phyloP scores from a whole-genome alignment of 2,888 invertebrate genomes.

The Campoplex capitator region DNA sequence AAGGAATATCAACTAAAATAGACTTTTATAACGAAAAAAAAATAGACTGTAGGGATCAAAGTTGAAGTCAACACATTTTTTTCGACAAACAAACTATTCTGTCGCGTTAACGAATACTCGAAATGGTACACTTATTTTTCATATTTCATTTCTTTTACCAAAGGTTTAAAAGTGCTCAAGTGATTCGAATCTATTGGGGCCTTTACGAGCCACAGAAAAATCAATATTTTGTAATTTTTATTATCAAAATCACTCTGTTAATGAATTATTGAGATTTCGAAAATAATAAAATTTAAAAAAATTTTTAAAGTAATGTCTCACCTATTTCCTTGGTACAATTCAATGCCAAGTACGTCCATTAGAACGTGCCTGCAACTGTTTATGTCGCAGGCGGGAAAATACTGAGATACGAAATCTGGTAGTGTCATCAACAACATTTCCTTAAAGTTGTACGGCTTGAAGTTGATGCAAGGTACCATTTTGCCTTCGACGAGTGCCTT shows the following conservation, averaged over 20 bases:
- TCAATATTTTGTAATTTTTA: neutral
- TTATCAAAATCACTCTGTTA: too few species aligned
- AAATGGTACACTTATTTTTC: too few species aligned
- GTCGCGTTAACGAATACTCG: too few species aligned
- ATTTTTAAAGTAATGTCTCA: conserved; percentile 84
- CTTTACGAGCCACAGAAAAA: neutral
- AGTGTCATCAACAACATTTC: conserved; percentile 92
- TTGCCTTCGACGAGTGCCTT: conserved; percentile 92
- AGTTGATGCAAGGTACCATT: conserved; percentile 94
- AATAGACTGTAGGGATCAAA: too few species aligned
- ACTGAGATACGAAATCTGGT: conserved; percentile 92
- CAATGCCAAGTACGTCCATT: conserved; percentile 91
- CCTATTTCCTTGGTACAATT: conserved; percentile 93
- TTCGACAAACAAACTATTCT: too few species aligned
- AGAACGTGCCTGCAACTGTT: conserved; percentile 92
- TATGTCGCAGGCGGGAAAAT: conserved; percentile 91
- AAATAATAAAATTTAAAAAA: conserved; percentile 3
- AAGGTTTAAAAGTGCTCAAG: too few species aligned
- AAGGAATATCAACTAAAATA: too few species aligned
- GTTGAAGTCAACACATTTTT: too few species aligned
- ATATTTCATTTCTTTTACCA: too few species aligned
- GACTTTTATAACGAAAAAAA: too few species aligned
- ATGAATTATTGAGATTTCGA: neutral
- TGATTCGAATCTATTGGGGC: neutral
- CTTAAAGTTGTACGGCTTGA: conserved; percentile 93